phyloP scores from a whole-genome alignment of 2,888 invertebrate genomes.

The Eugnorisma glareosa region DNA sequence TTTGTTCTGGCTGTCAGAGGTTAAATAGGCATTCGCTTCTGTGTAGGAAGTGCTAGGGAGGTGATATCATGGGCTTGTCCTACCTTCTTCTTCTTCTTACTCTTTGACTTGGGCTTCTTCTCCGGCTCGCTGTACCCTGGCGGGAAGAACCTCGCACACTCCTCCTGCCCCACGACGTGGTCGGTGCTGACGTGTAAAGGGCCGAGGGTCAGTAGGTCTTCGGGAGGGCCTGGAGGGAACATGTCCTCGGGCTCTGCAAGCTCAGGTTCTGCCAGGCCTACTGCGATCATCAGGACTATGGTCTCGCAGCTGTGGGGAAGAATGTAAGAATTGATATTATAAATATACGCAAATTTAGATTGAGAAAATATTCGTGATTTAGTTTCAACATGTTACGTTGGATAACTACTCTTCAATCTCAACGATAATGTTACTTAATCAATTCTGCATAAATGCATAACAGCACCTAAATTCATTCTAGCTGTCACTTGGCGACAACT shows the following conservation, averaged over 20 bases:
- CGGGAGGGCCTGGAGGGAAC: constrained; percentile 91
- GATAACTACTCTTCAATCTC: not conserved
- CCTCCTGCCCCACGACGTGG: constrained; percentile 91
- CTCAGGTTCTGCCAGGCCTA: constrained; percentile 91
- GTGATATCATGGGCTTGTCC: not conserved
- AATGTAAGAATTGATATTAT: not conserved
- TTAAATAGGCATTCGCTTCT: not conserved
- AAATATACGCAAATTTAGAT: no score
- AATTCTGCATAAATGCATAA: not conserved
- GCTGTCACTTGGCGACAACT: not conserved
- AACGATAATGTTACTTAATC: not conserved
- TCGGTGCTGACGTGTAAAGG: constrained; percentile 93
- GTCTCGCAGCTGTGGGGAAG: constrained; percentile 91
- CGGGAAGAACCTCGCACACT: constrained; percentile 93
- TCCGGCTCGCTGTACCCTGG: constrained; percentile 91
- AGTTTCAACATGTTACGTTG: not conserved
- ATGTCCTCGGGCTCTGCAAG: constrained; percentile 91
- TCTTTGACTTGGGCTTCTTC: constrained; percentile 83
- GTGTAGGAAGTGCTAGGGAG: not conserved
- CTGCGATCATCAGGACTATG: constrained; percentile 92
- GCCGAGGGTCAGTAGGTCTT: constrained; percentile 91
- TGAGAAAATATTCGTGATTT: no score
- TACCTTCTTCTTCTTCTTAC: constrained; percentile 90
- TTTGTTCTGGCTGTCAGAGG: not conserved
- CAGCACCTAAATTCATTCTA: not conserved